These are phyloP conservation scores for Trachemys scripta DNA, from an alignment of 2,113 vertebrate genomes.

Conservation along the genomic window DNA sequence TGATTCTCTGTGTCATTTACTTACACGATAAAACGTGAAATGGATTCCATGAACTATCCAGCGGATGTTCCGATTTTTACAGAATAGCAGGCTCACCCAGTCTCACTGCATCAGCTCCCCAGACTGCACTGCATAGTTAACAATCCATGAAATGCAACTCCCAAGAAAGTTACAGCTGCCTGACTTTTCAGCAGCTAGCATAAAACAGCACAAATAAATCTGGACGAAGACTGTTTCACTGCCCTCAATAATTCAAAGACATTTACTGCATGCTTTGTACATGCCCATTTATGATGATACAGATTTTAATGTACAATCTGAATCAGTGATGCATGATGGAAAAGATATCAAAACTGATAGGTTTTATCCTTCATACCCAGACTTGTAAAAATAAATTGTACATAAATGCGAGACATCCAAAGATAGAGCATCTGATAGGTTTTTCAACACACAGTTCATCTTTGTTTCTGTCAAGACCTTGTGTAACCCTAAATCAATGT, in stretches of 20 bases:
- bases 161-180: conserved; percentile 50
- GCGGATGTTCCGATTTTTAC: conserved; percentile 52
- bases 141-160: conserved; percentile 70
- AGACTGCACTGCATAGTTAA: conserved; percentile 71
- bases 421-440: not conserved
- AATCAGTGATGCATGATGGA: not conserved
- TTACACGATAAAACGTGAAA: conserved; percentile 70
- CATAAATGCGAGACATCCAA: not conserved
- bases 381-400: conserved; percentile 15
- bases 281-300: not conserved
- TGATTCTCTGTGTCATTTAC: conserved; percentile 59
- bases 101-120: conserved; percentile 63
- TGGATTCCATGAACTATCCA: conserved; percentile 49
- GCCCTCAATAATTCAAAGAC: conserved; percentile 41
- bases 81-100: conserved; percentile 30
- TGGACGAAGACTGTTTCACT: conserved; percentile 24
- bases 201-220: conserved; percentile 40
- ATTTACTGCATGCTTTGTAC: conserved; percentile 34
- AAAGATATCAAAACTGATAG: conserved; percentile 33
- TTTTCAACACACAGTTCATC: not conserved
- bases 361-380: not conserved
- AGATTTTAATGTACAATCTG: not conserved
- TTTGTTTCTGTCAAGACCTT: not conserved
- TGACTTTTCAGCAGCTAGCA: conserved; percentile 41
- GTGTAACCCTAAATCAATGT: not conserved